Conservation (phyloP, 2,888 invertebrate genomes). For the Leucozona laternaria region DNA sequence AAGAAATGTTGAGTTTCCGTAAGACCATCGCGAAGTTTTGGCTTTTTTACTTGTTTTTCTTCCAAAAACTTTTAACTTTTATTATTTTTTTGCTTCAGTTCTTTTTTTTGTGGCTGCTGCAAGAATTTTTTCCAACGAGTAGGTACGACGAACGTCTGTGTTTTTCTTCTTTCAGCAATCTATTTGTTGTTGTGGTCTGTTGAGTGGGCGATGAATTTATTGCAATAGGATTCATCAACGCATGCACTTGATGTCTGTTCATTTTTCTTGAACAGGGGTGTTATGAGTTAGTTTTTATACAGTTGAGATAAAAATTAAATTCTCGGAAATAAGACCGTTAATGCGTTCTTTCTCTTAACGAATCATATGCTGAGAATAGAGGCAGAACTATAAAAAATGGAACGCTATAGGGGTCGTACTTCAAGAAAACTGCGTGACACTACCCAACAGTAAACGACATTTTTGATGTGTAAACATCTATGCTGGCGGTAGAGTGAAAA, state of each 20-base stretch:
- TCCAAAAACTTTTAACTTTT: constrained; percentile 6
- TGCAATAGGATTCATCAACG: constrained; percentile 57
- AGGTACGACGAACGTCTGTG: constrained; percentile 57
- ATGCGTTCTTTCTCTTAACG: neutral
- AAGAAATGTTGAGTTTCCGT: constrained; percentile 32
- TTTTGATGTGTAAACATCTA: no score
- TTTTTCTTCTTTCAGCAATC: constrained; percentile 68
- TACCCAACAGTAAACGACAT: no score
- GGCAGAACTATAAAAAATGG: no score
- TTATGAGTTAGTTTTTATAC: neutral
- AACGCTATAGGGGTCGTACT: no score
- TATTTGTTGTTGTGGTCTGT: constrained; percentile 73
- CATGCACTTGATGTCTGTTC: constrained; percentile 51
- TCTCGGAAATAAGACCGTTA: no score
- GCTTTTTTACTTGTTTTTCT: constrained; percentile 38
- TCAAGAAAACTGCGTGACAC: no score
- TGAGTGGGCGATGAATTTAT: constrained; percentile 75
- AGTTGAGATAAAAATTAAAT: neutral
- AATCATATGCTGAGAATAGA: no score
- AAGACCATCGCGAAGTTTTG: constrained; percentile 27
- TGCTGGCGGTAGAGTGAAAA: no score
- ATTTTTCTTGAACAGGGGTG: constrained; percentile 45
- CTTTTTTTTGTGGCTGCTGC: constrained; percentile 36
- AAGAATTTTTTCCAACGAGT: constrained; percentile 48
- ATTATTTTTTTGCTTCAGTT: constrained; percentile 20